Evolutionary conservation across 2,888 invertebrate genomes (phyloP).

Genomic region (Mythimna ferrago): DNA sequence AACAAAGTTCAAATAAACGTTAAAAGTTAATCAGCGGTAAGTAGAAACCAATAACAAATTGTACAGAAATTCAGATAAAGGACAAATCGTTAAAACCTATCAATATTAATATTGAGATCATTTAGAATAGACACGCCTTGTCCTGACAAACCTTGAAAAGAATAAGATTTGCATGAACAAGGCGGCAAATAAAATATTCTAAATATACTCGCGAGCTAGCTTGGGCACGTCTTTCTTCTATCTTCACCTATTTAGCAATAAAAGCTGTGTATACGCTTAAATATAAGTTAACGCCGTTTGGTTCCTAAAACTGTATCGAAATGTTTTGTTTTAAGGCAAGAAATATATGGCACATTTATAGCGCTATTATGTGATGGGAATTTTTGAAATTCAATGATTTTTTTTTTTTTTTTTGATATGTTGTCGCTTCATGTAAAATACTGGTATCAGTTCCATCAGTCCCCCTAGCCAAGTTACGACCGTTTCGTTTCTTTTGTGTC

Average conservation of each 20-base stretch:
- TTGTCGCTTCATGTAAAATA: neutral
- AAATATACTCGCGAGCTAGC: constrained; percentile 32
- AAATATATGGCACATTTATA: neutral
- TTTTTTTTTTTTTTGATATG: too few relatives aligned
- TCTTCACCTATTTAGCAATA: constrained; percentile 53
- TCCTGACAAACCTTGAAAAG: constrained; percentile 50
- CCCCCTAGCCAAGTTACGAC: too few relatives aligned
- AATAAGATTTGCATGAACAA: constrained; percentile 53
- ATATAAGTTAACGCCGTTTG: constrained; percentile 50
- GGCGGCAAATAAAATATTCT: constrained; percentile 28
- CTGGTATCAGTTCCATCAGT: neutral
- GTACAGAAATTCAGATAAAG: constrained; percentile 33
- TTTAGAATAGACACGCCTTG: constrained; percentile 33
- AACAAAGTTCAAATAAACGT: constrained; percentile 47
- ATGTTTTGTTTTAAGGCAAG: constrained; percentile 50
- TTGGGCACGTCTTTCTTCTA: constrained; percentile 53
- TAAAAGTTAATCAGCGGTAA: constrained; percentile 3
- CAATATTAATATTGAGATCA: constrained; percentile 46
- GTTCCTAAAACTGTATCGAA: constrained; percentile 44
- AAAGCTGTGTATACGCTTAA: constrained; percentile 65
- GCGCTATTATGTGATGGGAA: too few relatives aligned
- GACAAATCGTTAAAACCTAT: constrained; percentile 23
- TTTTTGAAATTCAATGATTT: too few relatives aligned
- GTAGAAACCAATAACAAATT: constrained; percentile 18
- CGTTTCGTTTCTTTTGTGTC: too few relatives aligned